A percentile compares a stretch with the other conserved stretches of the same genome.
These are phyloP conservation scores for Lacerta viridis DNA, from an alignment of 2,797 vertebrate species.

Conservation along the genomic window DNA sequence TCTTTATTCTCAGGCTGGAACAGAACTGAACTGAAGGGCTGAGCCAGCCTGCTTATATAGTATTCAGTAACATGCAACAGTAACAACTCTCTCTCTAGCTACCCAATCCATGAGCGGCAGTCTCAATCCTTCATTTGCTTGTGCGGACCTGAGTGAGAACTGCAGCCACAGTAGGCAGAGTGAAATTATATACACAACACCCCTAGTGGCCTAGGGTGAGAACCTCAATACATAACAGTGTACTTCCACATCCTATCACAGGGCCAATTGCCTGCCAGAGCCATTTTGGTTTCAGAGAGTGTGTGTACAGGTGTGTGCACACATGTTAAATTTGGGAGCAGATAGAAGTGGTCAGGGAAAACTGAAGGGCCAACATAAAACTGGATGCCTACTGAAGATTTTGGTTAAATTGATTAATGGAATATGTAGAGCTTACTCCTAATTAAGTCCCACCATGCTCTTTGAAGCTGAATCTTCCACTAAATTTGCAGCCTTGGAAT, in stretches of 20 bases:
- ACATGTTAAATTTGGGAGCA: background rate
- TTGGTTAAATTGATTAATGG: background rate
- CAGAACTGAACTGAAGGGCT: too few species aligned
- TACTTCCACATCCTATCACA: background rate
- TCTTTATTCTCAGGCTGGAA: too few species aligned
- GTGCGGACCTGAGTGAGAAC: too few species aligned
- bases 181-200: too few species aligned
- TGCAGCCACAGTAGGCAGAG: too few species aligned
- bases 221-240: too few species aligned
- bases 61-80: too few species aligned
- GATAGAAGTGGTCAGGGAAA: background rate
- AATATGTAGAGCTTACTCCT: background rate
- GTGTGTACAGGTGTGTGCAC: background rate
- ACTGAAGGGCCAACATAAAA: background rate
- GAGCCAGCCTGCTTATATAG: too few species aligned
- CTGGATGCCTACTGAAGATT: background rate
- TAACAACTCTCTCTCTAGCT: too few species aligned
- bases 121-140: too few species aligned
- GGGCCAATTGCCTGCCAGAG: background rate
- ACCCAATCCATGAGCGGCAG: too few species aligned
- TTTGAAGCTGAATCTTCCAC: background rate
- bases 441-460: background rate
- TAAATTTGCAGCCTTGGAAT: background rate
- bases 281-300: background rate
- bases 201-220: too few species aligned